Conservation (phyloP, 2,113 vertebrate genomes). For the Eudyptes chrysolophus region DNA sequence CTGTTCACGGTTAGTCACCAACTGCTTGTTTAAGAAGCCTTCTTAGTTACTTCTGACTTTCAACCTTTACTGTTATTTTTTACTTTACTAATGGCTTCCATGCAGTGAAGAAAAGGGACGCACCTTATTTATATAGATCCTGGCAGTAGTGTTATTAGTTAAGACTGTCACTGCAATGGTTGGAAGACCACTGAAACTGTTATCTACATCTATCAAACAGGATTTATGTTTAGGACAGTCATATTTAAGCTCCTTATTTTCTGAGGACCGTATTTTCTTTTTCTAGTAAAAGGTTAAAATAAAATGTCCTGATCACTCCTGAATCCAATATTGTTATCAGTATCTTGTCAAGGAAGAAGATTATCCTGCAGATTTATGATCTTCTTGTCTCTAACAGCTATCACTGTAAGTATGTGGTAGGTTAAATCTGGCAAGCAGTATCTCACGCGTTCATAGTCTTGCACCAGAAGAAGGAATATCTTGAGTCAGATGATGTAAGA, state of each 20-base stretch:
- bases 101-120: not conserved
- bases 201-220: not conserved
- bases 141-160: not conserved
- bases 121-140: not conserved
- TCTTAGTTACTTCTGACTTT: not conserved
- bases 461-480: not conserved
- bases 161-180: not conserved
- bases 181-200: not conserved
- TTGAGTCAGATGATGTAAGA: not conserved
- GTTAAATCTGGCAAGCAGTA: not conserved
- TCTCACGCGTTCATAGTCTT: not conserved
- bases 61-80: not conserved
- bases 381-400: not conserved
- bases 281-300: not conserved
- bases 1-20: not conserved
- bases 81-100: not conserved
- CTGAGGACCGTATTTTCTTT: not conserved
- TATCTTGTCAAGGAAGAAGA: not conserved
- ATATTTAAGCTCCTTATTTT: not conserved
- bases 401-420: not conserved
- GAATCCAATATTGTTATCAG: not conserved
- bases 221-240: not conserved
- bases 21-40: not conserved
- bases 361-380: not conserved
- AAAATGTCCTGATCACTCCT: not conserved